phyloP scores from a whole-genome alignment of 2,797 vertebrate species.

The Helicolenus hilgendorfi region DNA sequence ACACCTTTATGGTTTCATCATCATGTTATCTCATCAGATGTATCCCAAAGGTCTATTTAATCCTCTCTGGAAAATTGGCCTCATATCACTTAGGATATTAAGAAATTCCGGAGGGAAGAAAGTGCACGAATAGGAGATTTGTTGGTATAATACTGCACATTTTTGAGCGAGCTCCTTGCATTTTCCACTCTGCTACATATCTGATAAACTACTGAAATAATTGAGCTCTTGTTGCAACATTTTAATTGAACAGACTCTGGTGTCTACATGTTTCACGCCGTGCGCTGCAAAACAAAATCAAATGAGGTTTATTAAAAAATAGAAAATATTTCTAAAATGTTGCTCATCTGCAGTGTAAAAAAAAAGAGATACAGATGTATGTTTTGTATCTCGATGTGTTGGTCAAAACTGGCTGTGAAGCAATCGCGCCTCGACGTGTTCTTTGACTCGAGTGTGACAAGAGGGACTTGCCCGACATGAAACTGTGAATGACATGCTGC shows the following conservation, averaged over 20 bases:
- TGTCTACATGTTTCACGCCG: not conserved
- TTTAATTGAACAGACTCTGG: constrained; percentile 35
- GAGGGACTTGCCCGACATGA: constrained; percentile 60
- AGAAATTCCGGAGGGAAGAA: constrained; percentile 15
- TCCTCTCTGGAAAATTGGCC: constrained; percentile 41
- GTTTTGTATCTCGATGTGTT: constrained; percentile 14
- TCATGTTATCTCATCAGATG: constrained; percentile 23
- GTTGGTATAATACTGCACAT: not conserved
- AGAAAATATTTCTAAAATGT: not conserved
- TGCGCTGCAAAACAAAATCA: constrained; percentile 2
- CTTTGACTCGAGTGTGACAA: constrained; percentile 59
- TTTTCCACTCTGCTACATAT: not conserved
- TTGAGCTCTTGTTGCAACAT: constrained; percentile 6
- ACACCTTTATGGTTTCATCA: constrained; percentile 38
- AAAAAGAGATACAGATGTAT: not conserved
- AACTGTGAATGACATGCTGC: constrained; percentile 69
- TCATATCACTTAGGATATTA: constrained; percentile 38
- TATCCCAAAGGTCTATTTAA: constrained; percentile 36
- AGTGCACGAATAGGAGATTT: not conserved
- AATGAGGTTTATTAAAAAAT: not conserved
- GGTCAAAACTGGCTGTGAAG: constrained; percentile 22
- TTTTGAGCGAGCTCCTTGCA: constrained; percentile 6
- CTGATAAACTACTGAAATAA: constrained; percentile 28
- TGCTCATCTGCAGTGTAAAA: not conserved
- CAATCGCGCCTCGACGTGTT: constrained; percentile 36